Base-by-base conservation (phyloP, 2,797 vertebrate genomes). In the Propithecus perrieri region DNA sequence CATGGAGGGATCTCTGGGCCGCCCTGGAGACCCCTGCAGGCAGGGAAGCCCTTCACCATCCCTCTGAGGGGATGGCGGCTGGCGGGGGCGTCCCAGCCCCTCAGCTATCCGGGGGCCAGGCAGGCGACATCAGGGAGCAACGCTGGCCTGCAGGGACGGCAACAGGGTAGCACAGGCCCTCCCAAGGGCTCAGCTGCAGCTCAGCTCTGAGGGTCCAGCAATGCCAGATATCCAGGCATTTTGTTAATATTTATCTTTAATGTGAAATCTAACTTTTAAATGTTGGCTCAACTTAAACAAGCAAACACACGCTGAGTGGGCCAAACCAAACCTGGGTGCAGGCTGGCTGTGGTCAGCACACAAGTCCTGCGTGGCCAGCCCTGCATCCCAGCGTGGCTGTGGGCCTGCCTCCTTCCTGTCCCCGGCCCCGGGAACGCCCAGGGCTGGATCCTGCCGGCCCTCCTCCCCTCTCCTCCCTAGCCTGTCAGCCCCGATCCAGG, bases 11-110 rank as follows among this genome's bases (percentile, higher is more conserved):
- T 43, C 14, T n/a, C 76, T 83, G 88, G 55, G 35, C 35, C 61
- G 30, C 53, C 85, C 55, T 0, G 72, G 83, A 71, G 35, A 43
- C 18, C 17, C 33, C 48, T 0, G 11, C 43, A 55, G 0, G 5
- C 41, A 9, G 14, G 38, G 24, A 3, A 24, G 85, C 50, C 59
- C 41, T 3, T 28, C 15, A 1, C 5, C 38, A 2, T 9, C 48
- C 41, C 43, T 14, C 41, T 0, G 4, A 5, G 53, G n/a, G 14
- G 8, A 1, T 17, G 50, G 79, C 28, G 35, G 26, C 30, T 0
- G 0, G n/a, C 4, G 0, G 2, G 6, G 18, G 13, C 0, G 0
- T 17, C 48, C n/a, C 53, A 30, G 55, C 18, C 24, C 50, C 48
- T 28, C 14, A 15, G 57, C 85, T 28, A 9, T 12, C 48, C 57